phyloP scores from a whole-genome alignment of 2,113 vertebrate genomes.

The Pavo muticus region DNA sequence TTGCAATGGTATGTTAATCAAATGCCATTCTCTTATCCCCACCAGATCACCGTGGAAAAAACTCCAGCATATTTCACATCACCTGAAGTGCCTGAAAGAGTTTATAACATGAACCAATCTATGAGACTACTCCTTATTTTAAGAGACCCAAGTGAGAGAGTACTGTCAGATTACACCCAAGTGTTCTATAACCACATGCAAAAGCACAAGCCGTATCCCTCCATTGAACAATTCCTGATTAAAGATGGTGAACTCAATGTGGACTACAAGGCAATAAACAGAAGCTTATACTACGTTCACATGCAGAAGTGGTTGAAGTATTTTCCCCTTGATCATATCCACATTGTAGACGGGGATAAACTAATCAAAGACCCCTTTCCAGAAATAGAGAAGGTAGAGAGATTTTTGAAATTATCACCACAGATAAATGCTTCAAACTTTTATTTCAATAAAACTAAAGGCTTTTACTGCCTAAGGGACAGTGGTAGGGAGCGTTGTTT shows the following conservation, averaged over 20 bases:
- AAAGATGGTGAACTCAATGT: slow-evolving; percentile 88
- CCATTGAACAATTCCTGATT: slow-evolving; percentile 89
- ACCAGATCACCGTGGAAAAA: slow-evolving; percentile 95
- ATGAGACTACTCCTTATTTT: slow-evolving; percentile 93
- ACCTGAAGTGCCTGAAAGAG: slow-evolving; percentile 88
- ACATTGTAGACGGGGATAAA: slow-evolving; percentile 93
- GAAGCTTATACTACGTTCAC: slow-evolving; percentile 92
- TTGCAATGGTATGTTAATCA: slow-evolving; percentile 92
- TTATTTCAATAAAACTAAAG: slow-evolving; percentile 97
- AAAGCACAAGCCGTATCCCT: slow-evolving; percentile 91
- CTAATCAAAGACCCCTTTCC: slow-evolving; percentile 92
- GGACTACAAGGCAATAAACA: slow-evolving; percentile 96
- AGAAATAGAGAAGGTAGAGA: slow-evolving; percentile 93
- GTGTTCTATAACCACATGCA: slow-evolving; percentile 95
- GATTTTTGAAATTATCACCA: slow-evolving; percentile 88
- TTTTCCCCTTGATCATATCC: slow-evolving; percentile 88
- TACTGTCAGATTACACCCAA: slow-evolving; percentile 97
- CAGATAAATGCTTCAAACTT: slow-evolving; percentile 95
- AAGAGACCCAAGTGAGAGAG: slow-evolving; percentile 92
- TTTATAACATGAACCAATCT: slow-evolving; percentile 86
- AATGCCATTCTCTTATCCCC: slow-evolving; percentile 89
- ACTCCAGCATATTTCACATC: slow-evolving; percentile 98
- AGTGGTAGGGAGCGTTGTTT: slow-evolving; percentile 90
- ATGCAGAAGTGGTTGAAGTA: slow-evolving; percentile 93
- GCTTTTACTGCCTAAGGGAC: slow-evolving; percentile 95